A percentile compares a stretch with the other conserved stretches of the same genome.
These are phyloP conservation scores for Porites cylindrica DNA, from an alignment of 92 coral and sea anemone genomes.

Conservation along the genomic window DNA sequence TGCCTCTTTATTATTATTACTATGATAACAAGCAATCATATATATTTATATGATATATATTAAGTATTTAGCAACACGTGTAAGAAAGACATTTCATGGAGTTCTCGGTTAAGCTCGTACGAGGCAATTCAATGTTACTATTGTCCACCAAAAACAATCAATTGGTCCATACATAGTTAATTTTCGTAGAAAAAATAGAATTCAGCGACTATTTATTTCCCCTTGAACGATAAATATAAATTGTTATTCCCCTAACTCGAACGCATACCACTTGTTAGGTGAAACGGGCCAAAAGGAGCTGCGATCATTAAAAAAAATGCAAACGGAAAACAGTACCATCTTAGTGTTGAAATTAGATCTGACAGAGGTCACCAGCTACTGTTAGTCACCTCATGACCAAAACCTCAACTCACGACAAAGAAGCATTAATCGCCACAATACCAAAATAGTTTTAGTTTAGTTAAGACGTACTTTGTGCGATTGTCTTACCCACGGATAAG, in stretches of 20 bases:
- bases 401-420: too few relatives aligned
- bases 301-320: not conserved
- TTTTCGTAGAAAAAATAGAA: conserved; percentile 39
- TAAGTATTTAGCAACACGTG: not conserved
- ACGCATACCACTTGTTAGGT: not conserved
- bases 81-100: not conserved
- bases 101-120: not conserved
- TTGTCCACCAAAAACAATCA: conserved; percentile 25
- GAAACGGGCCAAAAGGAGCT: not conserved
- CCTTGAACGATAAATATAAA: conserved; percentile 19
- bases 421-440: too few relatives aligned
- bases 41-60: not conserved
- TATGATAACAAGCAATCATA: too few relatives aligned
- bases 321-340: too few relatives aligned
- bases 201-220: conserved; percentile 8
- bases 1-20: too few relatives aligned
- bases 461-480: too few relatives aligned
- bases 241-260: conserved; percentile 3
- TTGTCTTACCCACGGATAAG: too few relatives aligned
- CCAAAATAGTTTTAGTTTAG: too few relatives aligned
- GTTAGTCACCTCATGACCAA: too few relatives aligned
- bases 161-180: not conserved
- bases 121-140: conserved; percentile 15
- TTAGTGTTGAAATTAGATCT: too few relatives aligned
- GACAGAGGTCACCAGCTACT: too few relatives aligned